Evolutionary conservation across 1,140 invertebrate species (phyloP), one percentile per base, ranked within the genome.

Genomic region (Lepidurus arcticus): DNA sequence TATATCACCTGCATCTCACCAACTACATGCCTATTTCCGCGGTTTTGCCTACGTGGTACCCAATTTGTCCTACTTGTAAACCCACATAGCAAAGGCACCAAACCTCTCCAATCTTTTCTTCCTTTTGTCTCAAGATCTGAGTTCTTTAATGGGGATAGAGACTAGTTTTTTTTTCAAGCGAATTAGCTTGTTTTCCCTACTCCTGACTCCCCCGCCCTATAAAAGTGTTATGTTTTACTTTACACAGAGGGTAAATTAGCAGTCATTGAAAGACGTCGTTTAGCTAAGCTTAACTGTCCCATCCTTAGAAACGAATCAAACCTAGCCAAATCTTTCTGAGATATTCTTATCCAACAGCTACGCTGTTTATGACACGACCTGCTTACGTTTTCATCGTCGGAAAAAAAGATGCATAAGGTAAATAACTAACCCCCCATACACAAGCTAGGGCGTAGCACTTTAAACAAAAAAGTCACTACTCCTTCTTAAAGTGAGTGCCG

Each of bases 391-490:
- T n/a, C 16, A 1, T 65, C 21, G 13, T 13, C 21, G 21, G 21
- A 65, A 65, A 65, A 65, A 65, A 65, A 65, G 13, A 16, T 65
- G 16, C 21, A n/a, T n/a, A 65, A 65, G 53, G 53, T 65, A 65
- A n/a, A 65, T 21, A 65, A 16, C 53, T 65, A 65, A 7, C 6
- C 21, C 44, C 76, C 45, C 44, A 24, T 24, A 76, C 10, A 76
- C 45, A 53, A 76, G 26, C 76, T 53, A 53, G 76, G 53, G 45
- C 53, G 42, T 26, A 78, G 73, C 73, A 78, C 73, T 78, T 45
- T 74, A 47, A 73, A 47, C 78, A 73, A 78, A 78, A 78, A 78
- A 78, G 65, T 78, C 78, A 78, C 78, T 78, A 74, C 78, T 74
- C 77, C 47, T 45, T 73, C 43, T 78, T 43, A 73, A 26, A 75